Evolutionary conservation across 2,888 invertebrate genomes (phyloP), one percentile per base, ranked within the genome.

Genomic region (Apoda limacodes): DNA sequence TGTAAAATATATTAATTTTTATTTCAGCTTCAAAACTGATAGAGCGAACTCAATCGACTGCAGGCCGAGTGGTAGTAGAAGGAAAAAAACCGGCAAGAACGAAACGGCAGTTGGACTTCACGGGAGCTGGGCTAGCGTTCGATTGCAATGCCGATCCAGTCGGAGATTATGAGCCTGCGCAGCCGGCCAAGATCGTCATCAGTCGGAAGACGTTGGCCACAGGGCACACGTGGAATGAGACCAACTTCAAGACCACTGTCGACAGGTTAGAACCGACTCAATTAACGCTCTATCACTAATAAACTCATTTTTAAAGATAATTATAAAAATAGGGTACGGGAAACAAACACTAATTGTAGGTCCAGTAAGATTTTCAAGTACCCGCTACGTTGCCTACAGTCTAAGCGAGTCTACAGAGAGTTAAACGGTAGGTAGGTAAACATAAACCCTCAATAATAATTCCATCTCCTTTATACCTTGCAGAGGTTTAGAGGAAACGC

Each of bases 171-270:
- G 74, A 69, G 33, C 63, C 71, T 2, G 50, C 70, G 2, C 65
- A 51, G 28, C 71, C 80, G 0, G 71, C 74, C n/a, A 76, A 75
- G 48, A 80, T 81, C 44, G 71, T 70, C 61, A 81, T 82, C 43
- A 78, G 78, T 36, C 51, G 76, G 37, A 81, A 80, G 45, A 82
- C 82, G 0, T 46, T 82, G 2, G 71, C 76, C 1, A 80, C 78
- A 0, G 78, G 76, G 11, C 71, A 74, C 29, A 72, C 80, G 5
- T 82, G 82, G 82, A 78, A 69, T 22, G 80, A 81, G 34, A 54
- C 66, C 5, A 81, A 81, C 43, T 81, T 65, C 44, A 78, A 69
- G 35, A 81, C 78, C 3, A 78, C 81, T 10, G 63, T 82, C 20
- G 81, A 81, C 40, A 64, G 75, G 78, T 75, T 29, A 40, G 37